Conservation (phyloP, 2,797 vertebrate genomes). For the Apogon hyalosoma region DNA sequence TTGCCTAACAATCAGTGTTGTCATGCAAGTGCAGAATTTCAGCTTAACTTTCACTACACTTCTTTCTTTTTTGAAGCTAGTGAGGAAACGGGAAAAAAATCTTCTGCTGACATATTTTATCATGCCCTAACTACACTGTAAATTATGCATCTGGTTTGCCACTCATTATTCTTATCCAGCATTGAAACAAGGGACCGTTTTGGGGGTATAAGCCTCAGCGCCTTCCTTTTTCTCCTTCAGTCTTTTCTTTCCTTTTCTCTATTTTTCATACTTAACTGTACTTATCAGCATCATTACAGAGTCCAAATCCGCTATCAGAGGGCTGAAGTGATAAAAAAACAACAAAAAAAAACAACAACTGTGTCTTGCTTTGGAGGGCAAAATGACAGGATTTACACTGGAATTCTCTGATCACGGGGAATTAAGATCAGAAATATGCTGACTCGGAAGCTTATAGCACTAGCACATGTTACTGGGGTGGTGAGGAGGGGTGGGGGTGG, state of each 20-base stretch:
- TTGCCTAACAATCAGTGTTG: slow-evolving; percentile 7
- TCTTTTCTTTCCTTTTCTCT: slow-evolving; percentile 9
- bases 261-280: slow-evolving; percentile 29
- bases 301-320: slow-evolving; percentile 53
- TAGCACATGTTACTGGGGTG: slow-evolving; percentile 15
- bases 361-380: slow-evolving; percentile 41
- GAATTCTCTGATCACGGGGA: slow-evolving; percentile 62
- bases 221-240: slow-evolving; percentile 28
- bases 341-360: not conserved
- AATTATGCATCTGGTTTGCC: slow-evolving; percentile 75
- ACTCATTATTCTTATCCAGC: slow-evolving; percentile 72
- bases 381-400: slow-evolving; percentile 57
- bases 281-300: slow-evolving; percentile 61
- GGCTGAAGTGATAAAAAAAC: slow-evolving; percentile 39
- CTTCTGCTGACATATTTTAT: slow-evolving; percentile 60
- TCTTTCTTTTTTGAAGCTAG: slow-evolving; percentile 5
- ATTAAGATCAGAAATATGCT: slow-evolving; percentile 52
- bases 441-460: slow-evolving; percentile 36
- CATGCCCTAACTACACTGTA: slow-evolving; percentile 64
- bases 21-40: not conserved
- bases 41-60: no score
- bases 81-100: slow-evolving; percentile 5
- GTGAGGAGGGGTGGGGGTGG: not conserved
- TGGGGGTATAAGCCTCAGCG: slow-evolving; percentile 13
- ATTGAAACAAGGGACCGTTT: slow-evolving; percentile 47